Evolutionary conservation across 2,113 vertebrate genomes (phyloP).

Genomic region (Tiliqua scincoides): DNA sequence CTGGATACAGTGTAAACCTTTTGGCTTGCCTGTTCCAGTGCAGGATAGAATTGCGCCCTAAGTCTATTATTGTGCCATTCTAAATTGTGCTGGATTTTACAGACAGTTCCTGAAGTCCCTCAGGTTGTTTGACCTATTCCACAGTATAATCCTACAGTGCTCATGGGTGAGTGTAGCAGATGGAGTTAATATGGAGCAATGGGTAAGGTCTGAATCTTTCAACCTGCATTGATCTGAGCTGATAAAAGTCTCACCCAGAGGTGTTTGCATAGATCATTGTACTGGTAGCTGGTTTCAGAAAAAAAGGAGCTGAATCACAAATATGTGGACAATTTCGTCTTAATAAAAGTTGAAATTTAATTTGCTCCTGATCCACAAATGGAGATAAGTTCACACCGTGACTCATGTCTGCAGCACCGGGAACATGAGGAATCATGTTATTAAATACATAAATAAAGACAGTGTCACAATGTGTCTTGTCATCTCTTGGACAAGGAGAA

Average conservation of each 20-base stretch:
- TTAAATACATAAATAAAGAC: conserved; percentile 13
- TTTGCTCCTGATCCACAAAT: background rate
- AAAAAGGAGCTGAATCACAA: background rate
- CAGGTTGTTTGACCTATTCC: background rate
- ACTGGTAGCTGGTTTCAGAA: background rate
- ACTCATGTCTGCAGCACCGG: background rate
- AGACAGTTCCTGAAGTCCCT: background rate
- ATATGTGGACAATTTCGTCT: background rate
- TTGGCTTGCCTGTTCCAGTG: too few species aligned
- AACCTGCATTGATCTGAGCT: background rate
- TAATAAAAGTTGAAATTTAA: background rate
- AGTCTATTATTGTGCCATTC: background rate
- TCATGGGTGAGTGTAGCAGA: background rate
- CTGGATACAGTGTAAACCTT: too few species aligned
- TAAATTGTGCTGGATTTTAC: background rate
- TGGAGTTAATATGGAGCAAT: background rate
- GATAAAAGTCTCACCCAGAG: background rate
- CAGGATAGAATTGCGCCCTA: too few species aligned
- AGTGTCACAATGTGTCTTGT: background rate
- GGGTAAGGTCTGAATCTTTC: background rate
- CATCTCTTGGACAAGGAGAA: background rate
- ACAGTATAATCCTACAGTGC: too few species aligned
- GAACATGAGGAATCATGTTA: conserved; percentile 5
- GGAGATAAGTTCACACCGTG: background rate
- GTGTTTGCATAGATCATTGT: background rate